Evolutionary conservation across 2,888 invertebrate species (phyloP), one percentile per base, ranked within the genome.

Genomic region (Chesias legatella): DNA sequence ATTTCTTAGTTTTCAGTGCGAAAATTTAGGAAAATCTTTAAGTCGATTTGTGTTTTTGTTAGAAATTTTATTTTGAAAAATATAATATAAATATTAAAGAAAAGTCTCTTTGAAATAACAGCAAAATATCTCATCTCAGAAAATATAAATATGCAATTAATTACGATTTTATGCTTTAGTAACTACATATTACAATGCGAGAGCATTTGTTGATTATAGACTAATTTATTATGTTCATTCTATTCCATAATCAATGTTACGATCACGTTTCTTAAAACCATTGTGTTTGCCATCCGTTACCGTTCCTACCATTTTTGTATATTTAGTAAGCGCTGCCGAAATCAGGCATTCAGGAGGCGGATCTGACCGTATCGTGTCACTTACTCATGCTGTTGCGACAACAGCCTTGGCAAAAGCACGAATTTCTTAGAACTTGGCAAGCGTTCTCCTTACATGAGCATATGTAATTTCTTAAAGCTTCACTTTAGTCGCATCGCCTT

Each of bases 311-410:
- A 30, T 32, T 32, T 43, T 45, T 29, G 6, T 20, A 9, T 39
- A 52, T 72, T 72, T 67, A 70, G 69, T 61, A 72, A 78, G 56
- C 43, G 48, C 66, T 30, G 60, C 62, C 60, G 71, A 73, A 72
- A 57, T 67, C 50, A 61, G 58, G 58, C 63, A 73, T 73, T 79
- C 70, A 71, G 65, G 58, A 74, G 69, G 73, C 79, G 76, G 73
- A 67, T 61, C 64, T 61, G 48, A 42, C 46, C 44, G 55, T 63
- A 67, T 66, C 62, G 56, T 52, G 55, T 63, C 61, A 51, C 51
- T 67, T 63, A 57, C 65, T 67, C 63, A 69, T 51, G 50, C 50
- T 2, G 13, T 78, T 76, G 53, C 74, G 58, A 65, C 67, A 75
- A 46, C 42, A 59, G 44, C 65, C 68, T 67, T 64, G 66, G 21